Evolutionary conservation across 2,797 vertebrate genomes (phyloP), one percentile per base, ranked within the genome.

Genomic region (Periparus ater): DNA sequence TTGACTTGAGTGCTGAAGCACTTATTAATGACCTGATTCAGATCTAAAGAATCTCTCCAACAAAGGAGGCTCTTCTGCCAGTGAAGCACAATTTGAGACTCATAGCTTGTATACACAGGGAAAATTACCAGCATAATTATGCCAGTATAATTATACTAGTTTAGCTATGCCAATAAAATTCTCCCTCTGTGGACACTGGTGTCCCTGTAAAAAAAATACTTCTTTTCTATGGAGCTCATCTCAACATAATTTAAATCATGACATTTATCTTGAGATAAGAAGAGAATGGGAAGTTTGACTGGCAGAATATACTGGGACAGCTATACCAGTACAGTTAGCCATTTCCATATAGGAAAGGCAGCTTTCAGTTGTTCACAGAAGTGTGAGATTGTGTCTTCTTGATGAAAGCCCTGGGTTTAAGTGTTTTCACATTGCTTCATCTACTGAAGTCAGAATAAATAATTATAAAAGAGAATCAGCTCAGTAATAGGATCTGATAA

Each of bases 391-490:
- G 27, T 95, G 92, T 93, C 96, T 93, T 92, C 91, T 54, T 96
- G 80, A 97, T 96, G 91, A 97, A 96, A 92, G 88, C 83, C 72
- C 55, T 75, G 63, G 38, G 54, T 84, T 94, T 94, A 94, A 96
- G 92, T 95, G 95, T 94, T 95, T 96, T 95, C 89, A 84, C 91
- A 95, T 94, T 93, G 74, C 94, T 95, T 96, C 95, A 94, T 96
- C 92, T 93, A 95, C 96, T 96, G 96, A 95, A 97, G 96, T 96
- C 96, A 94, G 93, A 95, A 96, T 94, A 96, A 96, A 95, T 96
- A 96, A 96, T 94, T 93, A 94, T 80, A 93, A 93, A 94, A 94
- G 83, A 89, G 84, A 89, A 95, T 96, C 89, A 89, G 55, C 91
- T 95, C 93, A 63, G 94, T 97, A 97, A 96, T 94, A 88, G 86